These are phyloP conservation scores for Piprites chloris DNA, from an alignment of 2,113 vertebrate genomes.

Conservation along the genomic window DNA sequence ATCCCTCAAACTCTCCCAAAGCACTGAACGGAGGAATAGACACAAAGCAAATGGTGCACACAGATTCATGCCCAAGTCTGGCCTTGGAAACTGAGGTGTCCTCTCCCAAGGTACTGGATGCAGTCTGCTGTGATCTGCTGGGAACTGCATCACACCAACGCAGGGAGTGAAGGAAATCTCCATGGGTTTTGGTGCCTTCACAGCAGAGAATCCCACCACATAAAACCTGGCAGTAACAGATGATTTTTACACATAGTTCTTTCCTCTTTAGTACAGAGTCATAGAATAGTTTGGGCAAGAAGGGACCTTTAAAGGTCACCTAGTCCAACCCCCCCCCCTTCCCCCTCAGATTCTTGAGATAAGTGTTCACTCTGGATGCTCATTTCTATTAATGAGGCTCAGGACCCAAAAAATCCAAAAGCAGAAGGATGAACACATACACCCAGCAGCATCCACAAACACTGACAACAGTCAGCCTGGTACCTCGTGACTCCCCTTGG, in stretches of 20 bases:
- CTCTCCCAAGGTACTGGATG: not conserved
- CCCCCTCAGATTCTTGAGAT: not conserved
- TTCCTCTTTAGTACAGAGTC: not conserved
- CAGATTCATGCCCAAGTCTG: not conserved
- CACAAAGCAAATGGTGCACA: rapidly evolving
- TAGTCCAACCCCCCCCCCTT: not conserved
- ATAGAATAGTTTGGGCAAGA: not conserved
- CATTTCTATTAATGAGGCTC: not conserved
- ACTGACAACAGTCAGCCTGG: not conserved
- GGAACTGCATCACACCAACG: not conserved
- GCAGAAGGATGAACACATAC: not conserved
- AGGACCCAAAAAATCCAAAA: not conserved
- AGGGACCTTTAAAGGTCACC: not conserved
- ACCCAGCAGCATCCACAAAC: not conserved
- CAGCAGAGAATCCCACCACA: not conserved
- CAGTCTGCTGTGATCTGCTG: not conserved
- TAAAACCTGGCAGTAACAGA: not conserved
- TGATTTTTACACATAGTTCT: not conserved
- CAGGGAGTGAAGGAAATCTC: not conserved
- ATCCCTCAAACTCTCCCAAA: not conserved
- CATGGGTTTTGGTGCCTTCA: not conserved
- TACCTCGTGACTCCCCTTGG: rapidly evolving
- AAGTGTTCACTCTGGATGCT: not conserved
- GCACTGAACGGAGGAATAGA: not conserved
- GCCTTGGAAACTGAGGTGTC: not conserved